Conservation (phyloP, 2,888 invertebrate genomes). For the Artemia sp. region DNA sequence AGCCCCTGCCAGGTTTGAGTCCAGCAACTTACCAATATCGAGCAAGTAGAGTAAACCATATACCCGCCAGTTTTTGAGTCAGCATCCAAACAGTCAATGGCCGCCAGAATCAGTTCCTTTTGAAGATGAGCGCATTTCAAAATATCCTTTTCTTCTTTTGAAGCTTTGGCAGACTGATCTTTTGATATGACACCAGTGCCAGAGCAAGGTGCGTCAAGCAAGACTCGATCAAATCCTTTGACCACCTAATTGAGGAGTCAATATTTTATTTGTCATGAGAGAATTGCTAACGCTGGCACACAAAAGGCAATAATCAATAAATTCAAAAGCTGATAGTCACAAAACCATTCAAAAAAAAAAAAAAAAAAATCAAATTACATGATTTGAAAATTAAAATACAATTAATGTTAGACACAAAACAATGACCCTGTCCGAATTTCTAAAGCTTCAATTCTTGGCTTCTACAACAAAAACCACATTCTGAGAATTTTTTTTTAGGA, state of each 20-base stretch:
- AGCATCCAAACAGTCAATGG: constrained; percentile 90
- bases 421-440: too few relatives aligned
- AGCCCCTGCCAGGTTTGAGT: too few relatives aligned
- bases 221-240: constrained; percentile 81
- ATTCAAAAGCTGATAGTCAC: constrained; percentile 15
- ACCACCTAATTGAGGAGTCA: constrained; percentile 41
- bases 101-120: constrained; percentile 72
- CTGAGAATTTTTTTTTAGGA: too few relatives aligned
- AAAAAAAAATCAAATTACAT: too few relatives aligned
- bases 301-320: constrained; percentile 16
- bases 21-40: constrained; percentile 47
- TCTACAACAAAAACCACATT: too few relatives aligned
- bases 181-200: constrained; percentile 96
- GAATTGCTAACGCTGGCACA: neutral
- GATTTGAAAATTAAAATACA: too few relatives aligned
- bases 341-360: too few relatives aligned
- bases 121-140: constrained; percentile 82
- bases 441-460: too few relatives aligned
- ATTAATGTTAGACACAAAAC: too few relatives aligned
- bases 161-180: constrained; percentile 87
- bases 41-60: constrained; percentile 96
- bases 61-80: constrained; percentile 82
- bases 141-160: constrained; percentile 72
- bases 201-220: constrained; percentile 94
- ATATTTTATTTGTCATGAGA: neutral